These are phyloP conservation scores for Gobio gobio DNA, from an alignment of 2,113 vertebrate genomes.

Conservation along the genomic window DNA sequence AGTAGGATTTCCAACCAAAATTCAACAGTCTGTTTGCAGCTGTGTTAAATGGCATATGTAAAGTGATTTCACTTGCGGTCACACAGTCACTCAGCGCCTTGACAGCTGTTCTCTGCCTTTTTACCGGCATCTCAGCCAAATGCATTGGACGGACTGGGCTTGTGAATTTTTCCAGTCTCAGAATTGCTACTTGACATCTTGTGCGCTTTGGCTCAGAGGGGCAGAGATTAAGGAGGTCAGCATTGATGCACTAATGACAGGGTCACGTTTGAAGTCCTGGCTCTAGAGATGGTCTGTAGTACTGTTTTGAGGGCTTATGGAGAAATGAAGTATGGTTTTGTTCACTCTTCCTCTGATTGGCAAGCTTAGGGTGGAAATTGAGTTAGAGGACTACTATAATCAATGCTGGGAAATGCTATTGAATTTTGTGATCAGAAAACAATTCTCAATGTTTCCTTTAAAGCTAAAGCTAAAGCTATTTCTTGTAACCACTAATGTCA, in stretches of 20 bases:
- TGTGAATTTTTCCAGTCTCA: conserved; percentile 13
- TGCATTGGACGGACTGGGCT: background rate
- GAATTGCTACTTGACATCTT: conserved; percentile 42
- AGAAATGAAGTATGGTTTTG: conserved; percentile 7
- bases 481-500: too few species aligned
- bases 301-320: background rate
- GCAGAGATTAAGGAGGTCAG: conserved; percentile 14
- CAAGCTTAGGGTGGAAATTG: background rate
- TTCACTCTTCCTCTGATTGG: conserved; percentile 9
- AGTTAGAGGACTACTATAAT: conserved; percentile 5
- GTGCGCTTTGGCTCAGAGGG: conserved; percentile 11
- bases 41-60: background rate
- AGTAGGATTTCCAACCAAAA: background rate
- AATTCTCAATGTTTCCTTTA: background rate
- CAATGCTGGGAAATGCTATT: background rate
- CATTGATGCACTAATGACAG: conserved; percentile 16
- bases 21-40: background rate
- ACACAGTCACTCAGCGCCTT: background rate
- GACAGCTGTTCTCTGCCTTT: background rate
- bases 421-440: background rate
- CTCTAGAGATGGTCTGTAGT: too few species aligned
- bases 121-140: background rate
- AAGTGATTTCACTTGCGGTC: background rate
- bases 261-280: conserved; percentile 15
- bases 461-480: background rate